A percentile compares a stretch with the other conserved stretches of the same genome.
phyloP scores from a whole-genome alignment of 2,888 invertebrate genomes.

The Coecobrya sp. region DNA sequence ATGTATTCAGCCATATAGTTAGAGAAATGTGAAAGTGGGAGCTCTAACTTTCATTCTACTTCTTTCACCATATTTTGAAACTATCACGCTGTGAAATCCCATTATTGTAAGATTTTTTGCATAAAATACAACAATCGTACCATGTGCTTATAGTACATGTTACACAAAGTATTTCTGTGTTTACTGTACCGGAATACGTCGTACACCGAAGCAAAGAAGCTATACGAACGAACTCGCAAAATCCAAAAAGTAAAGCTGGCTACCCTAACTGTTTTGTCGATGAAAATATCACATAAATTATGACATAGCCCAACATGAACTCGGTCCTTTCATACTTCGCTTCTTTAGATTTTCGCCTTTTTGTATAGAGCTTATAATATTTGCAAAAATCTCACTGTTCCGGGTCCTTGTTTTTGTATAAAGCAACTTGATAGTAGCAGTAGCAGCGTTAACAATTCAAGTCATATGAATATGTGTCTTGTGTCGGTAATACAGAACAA shows the following conservation, averaged over 20 bases:
- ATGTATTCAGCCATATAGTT: too few relatives aligned
- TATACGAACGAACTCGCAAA: neutral
- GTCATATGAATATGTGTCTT: too few relatives aligned
- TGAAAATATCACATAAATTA: constrained; percentile 82
- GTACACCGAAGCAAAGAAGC: neutral
- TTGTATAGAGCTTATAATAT: neutral
- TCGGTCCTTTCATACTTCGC: constrained; percentile 27
- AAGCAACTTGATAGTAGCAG: too few relatives aligned
- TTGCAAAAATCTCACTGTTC: neutral
- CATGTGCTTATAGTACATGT: neutral
- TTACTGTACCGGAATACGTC: too few relatives aligned
- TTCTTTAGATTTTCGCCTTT: neutral
- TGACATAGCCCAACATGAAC: constrained; percentile 68
- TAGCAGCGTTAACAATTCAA: too few relatives aligned
- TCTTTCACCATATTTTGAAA: constrained; percentile 61
- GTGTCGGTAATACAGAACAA: too few relatives aligned
- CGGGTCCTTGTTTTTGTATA: neutral
- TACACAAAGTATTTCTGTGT: neutral
- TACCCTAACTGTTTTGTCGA: constrained; percentile 83
- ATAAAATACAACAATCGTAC: constrained; percentile 58
- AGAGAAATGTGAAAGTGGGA: neutral
- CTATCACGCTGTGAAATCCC: constrained; percentile 82
- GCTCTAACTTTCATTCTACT: constrained; percentile 20
- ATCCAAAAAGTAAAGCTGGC: constrained; percentile 57
- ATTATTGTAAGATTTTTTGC: constrained; percentile 81